Evolutionary conservation across 2,113 vertebrate species (phyloP).

Genomic region (Microcebus ravelobensis): DNA sequence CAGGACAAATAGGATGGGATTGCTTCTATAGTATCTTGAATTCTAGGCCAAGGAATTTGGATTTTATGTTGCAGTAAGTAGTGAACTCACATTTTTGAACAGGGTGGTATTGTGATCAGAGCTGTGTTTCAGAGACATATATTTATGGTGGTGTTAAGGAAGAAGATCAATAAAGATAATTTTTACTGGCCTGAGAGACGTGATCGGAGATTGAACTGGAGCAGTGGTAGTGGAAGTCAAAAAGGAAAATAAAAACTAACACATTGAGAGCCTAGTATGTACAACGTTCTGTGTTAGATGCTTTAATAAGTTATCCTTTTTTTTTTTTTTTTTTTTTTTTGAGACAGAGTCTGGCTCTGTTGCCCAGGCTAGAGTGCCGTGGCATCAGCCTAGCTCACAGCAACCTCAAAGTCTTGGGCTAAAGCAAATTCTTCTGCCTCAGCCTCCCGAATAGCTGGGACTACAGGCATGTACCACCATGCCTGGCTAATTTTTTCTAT

Average conservation of each 20-base stretch:
- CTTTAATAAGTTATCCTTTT: background rate
- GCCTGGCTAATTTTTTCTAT: no score
- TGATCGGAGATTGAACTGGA: background rate
- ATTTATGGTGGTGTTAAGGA: background rate
- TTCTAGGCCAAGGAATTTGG: background rate
- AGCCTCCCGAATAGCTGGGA: no score
- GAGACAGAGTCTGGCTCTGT: no score
- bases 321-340: no score
- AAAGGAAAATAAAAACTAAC: background rate
- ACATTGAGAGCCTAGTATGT: background rate
- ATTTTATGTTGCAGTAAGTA: background rate
- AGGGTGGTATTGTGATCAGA: background rate
- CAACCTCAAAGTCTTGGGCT: no score
- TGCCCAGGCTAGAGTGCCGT: no score
- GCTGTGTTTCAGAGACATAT: background rate
- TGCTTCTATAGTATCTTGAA: constrained; percentile 13
- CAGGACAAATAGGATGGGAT: background rate
- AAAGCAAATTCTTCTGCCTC: no score
- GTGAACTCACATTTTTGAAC: background rate
- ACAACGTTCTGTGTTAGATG: background rate
- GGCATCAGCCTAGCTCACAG: no score
- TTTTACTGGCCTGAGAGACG: background rate
- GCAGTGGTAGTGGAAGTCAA: background rate
- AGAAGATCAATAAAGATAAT: background rate
- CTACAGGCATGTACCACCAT: no score